phyloP scores from a whole-genome alignment of 2,888 invertebrate species.

The Melieria picta region DNA sequence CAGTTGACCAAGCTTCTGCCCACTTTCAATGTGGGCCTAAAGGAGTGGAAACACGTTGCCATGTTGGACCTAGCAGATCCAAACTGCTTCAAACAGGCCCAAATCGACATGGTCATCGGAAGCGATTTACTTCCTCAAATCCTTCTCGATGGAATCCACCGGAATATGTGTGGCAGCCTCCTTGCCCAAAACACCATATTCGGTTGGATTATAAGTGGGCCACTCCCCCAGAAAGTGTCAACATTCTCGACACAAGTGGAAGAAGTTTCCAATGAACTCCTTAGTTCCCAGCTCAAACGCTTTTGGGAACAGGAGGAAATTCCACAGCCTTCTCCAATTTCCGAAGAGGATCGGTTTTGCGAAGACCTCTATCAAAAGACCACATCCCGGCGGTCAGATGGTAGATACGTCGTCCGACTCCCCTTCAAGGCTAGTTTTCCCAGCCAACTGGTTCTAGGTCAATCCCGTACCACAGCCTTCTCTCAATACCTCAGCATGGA shows the following conservation, averaged over 20 bases:
- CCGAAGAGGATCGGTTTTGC: too few relatives aligned
- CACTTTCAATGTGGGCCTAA: too few relatives aligned
- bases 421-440: too few relatives aligned
- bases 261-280: constrained; percentile 1
- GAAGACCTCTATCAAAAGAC: too few relatives aligned
- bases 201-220: constrained; percentile 29
- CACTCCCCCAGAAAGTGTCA: constrained; percentile 5
- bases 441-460: too few relatives aligned
- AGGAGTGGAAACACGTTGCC: too few relatives aligned
- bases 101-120: constrained; percentile 25
- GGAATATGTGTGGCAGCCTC: not conserved
- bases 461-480: too few relatives aligned
- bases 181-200: constrained; percentile 26
- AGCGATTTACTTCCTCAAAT: constrained; percentile 25
- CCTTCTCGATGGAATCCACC: constrained; percentile 16
- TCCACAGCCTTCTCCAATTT: too few relatives aligned
- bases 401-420: not conserved
- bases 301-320: constrained; percentile 30
- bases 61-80: not conserved
- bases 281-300: not conserved
- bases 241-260: constrained; percentile 13
- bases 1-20: too few relatives aligned
- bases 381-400: too few relatives aligned
- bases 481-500: too few relatives aligned
- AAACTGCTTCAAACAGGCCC: not conserved